Conservation (phyloP, 2,888 invertebrate species). For the Tetragonisca angustula region DNA sequence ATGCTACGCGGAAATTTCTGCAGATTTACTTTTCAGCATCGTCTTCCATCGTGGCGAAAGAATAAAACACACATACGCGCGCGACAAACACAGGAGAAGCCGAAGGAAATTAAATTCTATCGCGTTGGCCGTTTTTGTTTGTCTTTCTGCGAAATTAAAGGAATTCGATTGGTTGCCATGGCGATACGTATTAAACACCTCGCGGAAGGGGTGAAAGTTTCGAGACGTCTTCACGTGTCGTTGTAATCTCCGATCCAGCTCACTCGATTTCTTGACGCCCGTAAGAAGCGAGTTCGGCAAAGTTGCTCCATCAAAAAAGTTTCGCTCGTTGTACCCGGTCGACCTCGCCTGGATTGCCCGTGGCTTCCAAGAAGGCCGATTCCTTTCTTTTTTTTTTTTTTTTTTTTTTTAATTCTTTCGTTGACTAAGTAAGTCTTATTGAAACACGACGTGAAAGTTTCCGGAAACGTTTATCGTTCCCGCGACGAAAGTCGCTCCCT, state of each 20-base stretch:
- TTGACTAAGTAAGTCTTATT: conserved; percentile 47
- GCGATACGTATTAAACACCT: conserved; percentile 30
- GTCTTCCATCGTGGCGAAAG: too few relatives aligned
- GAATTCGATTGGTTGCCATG: not conserved
- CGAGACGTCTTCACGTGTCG: conserved; percentile 40
- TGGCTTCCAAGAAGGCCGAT: conserved; percentile 41
- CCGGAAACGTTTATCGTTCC: conserved; percentile 23
- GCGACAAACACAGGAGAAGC: too few relatives aligned
- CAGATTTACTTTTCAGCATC: too few relatives aligned
- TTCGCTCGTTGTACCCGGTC: conserved; percentile 45
- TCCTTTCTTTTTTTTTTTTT: conserved; percentile 12
- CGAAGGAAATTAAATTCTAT: too few relatives aligned
- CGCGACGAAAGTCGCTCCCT: not conserved
- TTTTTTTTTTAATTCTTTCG: not conserved
- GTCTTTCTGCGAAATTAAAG: too few relatives aligned
- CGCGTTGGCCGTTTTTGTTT: too few relatives aligned
- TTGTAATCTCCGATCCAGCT: conserved; percentile 46
- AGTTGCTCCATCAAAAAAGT: conserved; percentile 65
- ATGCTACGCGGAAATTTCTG: too few relatives aligned
- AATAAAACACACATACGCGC: too few relatives aligned
- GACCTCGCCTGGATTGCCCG: conserved; percentile 13
- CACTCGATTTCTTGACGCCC: conserved; percentile 18
- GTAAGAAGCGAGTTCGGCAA: conserved; percentile 24
- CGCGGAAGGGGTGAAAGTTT: not conserved
- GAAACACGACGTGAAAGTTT: conserved; percentile 42